Evolutionary conservation across 1,140 invertebrate genomes (phyloP).

Genomic region (Listronotus bonariensis): DNA sequence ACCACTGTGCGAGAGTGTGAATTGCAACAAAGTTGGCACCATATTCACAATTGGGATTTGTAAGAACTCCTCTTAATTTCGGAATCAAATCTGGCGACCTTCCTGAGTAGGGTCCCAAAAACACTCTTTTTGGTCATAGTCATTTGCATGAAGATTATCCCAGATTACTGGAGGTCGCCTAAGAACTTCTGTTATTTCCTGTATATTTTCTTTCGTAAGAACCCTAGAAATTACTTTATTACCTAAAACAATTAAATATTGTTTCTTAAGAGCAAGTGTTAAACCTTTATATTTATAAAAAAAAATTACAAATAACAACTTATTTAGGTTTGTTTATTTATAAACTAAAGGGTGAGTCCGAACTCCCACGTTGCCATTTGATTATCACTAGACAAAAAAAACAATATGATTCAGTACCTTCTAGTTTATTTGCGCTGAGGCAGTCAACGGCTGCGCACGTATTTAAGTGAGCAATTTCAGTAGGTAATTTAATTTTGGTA

Average conservation of each 20-base stretch:
- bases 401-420: no score
- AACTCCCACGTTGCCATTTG: no score
- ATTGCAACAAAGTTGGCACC: conserved; percentile 96
- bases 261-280: no score
- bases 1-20: conserved; percentile 96
- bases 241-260: conserved; percentile 64
- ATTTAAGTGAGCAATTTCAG: no score
- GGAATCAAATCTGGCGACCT: conserved; percentile 87
- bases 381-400: no score
- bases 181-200: conserved; percentile 91
- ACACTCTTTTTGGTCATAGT: conserved; percentile 97
- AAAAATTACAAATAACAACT: no score
- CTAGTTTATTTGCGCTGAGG: no score
- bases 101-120: conserved; percentile 95
- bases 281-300: no score
- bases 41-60: conserved; percentile 99
- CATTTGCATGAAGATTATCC: conserved; percentile 99
- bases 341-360: no score
- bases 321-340: no score
- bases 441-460: no score
- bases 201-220: conserved; percentile 86
- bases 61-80: conserved; percentile 89
- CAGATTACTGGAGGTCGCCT: conserved; percentile 93
- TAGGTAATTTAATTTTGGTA: no score
- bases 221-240: conserved; percentile 92